Percentiles rank a stretch among this genome's conserved stretches.
phyloP scores from a whole-genome alignment of 1,140 invertebrate genomes.

The Drosophila repletoides region DNA sequence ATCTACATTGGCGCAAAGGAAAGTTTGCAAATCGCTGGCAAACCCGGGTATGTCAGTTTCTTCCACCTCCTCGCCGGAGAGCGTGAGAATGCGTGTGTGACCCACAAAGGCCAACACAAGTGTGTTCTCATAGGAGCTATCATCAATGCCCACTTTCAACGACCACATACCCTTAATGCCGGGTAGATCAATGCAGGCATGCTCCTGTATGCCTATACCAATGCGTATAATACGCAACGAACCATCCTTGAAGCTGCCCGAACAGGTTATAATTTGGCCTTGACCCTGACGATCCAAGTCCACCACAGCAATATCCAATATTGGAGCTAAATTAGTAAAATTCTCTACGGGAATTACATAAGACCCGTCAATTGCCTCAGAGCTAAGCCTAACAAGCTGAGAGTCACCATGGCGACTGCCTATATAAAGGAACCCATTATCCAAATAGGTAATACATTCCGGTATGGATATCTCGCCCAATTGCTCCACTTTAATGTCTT shows the following conservation, averaged over 20 bases:
- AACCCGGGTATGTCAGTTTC: constrained; percentile 97
- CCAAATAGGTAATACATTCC: constrained; percentile 99
- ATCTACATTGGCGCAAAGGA: constrained; percentile 95
- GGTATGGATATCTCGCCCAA: constrained; percentile 98
- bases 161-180: constrained; percentile 99
- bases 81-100: constrained; percentile 93
- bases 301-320: constrained; percentile 98
- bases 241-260: constrained; percentile 97
- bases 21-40: constrained; percentile 94
- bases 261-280: constrained; percentile 98
- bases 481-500: constrained; percentile 96
- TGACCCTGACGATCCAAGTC: constrained; percentile 98
- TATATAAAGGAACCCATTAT: constrained; percentile 99
- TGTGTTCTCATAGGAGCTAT: constrained; percentile 89
- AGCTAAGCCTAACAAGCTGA: constrained; percentile 95
- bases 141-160: constrained; percentile 88
- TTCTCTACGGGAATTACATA: constrained; percentile 98
- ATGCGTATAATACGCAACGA: constrained; percentile 98
- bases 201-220: constrained; percentile 98
- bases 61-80: constrained; percentile 98
- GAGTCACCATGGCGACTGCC: constrained; percentile 98
- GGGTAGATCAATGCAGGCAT: constrained; percentile 97
- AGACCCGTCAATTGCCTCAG: constrained; percentile 91
- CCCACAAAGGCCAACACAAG: constrained; percentile 97
- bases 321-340: constrained; percentile 98